phyloP scores from a whole-genome alignment of 2,797 vertebrate genomes.

The Sandelia bainsii region DNA sequence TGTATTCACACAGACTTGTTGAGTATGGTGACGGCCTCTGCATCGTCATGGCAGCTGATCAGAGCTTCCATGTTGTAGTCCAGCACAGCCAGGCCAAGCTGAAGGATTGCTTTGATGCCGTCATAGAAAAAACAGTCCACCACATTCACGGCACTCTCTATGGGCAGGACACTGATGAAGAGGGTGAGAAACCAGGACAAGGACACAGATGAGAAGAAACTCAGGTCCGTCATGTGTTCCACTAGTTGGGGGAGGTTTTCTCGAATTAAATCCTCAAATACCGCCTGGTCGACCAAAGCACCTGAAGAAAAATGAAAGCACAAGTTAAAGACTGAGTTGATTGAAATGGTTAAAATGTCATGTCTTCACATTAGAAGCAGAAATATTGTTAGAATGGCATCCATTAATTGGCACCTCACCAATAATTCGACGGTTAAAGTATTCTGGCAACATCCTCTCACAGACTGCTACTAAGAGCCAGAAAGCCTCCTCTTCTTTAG shows the following conservation, averaged over 20 bases:
- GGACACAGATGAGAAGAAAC: constrained; percentile 97
- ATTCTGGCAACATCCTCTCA: constrained; percentile 97
- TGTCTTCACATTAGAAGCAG: not conserved
- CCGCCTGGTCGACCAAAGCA: constrained; percentile 97
- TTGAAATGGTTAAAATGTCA: not conserved
- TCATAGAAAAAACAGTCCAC: constrained; percentile 99
- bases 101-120: constrained; percentile 95
- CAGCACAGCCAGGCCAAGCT: constrained; percentile 93
- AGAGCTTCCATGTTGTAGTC: constrained; percentile 95
- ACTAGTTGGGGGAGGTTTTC: constrained; percentile 94
- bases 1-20: constrained; percentile 88
- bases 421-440: constrained; percentile 96
- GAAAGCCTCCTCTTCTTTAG: constrained; percentile 98
- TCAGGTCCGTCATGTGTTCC: constrained; percentile 96
- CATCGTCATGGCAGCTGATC: constrained; percentile 93
- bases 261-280: constrained; percentile 97
- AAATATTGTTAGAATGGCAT: not conserved
- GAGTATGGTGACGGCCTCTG: constrained; percentile 95
- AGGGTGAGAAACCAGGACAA: constrained; percentile 99
- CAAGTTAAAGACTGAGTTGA: not conserved
- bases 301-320: constrained; percentile 78
- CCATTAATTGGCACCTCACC: constrained; percentile 81
- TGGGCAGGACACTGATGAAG: constrained; percentile 96
- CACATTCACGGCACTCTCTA: constrained; percentile 96
- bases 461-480: constrained; percentile 96